A percentile compares a stretch with the other conserved stretches of the same genome.
These are phyloP conservation scores for Schizothorax lantsangensis DNA, from an alignment of 2,797 vertebrate species.

Conservation along the genomic window DNA sequence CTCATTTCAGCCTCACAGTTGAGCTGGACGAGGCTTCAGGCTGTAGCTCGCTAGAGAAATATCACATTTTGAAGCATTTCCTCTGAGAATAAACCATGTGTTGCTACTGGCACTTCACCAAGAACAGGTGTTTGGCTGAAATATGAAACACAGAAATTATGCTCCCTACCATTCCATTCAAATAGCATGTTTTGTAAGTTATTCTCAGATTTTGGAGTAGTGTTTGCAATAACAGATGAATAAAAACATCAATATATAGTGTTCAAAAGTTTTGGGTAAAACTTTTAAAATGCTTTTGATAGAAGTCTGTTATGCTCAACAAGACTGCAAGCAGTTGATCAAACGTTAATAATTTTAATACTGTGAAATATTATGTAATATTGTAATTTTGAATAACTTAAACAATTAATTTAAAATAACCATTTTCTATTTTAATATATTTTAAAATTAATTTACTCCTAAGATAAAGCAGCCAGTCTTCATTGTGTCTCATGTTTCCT, in stretches of 20 bases:
- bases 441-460: too few species aligned
- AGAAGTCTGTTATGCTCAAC: neutral
- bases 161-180: neutral
- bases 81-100: slow-evolving; percentile 20
- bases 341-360: neutral
- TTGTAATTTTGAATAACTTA: too few species aligned
- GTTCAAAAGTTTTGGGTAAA: neutral
- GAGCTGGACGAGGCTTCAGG: neutral
- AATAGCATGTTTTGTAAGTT: neutral
- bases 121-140: slow-evolving; percentile 31
- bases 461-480: too few species aligned
- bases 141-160: neutral
- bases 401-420: too few species aligned
- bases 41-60: slow-evolving; percentile 20
- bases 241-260: neutral
- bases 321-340: neutral
- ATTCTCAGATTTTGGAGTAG: neutral
- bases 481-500: too few species aligned
- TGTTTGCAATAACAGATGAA: neutral
- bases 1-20: slow-evolving; percentile 42
- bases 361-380: neutral
- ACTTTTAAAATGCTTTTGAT: neutral
- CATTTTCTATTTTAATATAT: neutral
- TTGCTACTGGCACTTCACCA: slow-evolving; percentile 2
- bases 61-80: slow-evolving; percentile 13